Percentiles rank a stretch among this genome's conserved stretches.
phyloP scores from a whole-genome alignment of 2,888 invertebrate genomes.

The Antheraea yamamai region DNA sequence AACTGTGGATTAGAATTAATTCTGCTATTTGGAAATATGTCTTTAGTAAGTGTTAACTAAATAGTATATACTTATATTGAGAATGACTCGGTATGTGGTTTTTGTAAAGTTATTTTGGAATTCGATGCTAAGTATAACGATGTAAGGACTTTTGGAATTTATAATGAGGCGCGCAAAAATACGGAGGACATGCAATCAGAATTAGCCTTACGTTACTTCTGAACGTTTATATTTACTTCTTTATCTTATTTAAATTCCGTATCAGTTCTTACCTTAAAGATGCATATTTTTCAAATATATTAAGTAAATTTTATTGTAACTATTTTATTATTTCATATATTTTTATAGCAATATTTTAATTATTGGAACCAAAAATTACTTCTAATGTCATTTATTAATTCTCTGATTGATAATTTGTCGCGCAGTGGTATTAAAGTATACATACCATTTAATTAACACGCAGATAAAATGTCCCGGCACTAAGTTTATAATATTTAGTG shows the following conservation, averaged over 20 bases:
- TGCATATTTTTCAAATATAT: background rate
- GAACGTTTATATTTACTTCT: background rate
- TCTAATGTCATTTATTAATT: no score
- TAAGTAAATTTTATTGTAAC: background rate
- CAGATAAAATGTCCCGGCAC: background rate
- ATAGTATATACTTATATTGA: background rate
- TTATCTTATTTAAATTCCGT: background rate
- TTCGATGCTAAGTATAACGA: background rate
- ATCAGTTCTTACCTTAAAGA: background rate
- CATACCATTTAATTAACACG: slow-evolving; percentile 8
- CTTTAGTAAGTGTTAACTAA: slow-evolving; percentile 7
- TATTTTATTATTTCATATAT: background rate
- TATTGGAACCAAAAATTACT: background rate
- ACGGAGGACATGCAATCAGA: background rate
- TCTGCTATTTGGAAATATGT: background rate
- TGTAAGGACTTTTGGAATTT: background rate
- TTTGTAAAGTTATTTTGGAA: background rate
- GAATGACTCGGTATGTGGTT: background rate
- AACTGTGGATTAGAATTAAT: background rate
- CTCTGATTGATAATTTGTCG: background rate
- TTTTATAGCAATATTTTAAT: background rate
- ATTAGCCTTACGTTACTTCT: background rate
- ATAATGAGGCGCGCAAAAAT: background rate
- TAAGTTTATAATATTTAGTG: background rate
- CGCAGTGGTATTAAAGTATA: background rate